Evolutionary conservation across 92 coral and sea anemone species (phyloP).

Genomic region (Palythoa grandiflora): DNA sequence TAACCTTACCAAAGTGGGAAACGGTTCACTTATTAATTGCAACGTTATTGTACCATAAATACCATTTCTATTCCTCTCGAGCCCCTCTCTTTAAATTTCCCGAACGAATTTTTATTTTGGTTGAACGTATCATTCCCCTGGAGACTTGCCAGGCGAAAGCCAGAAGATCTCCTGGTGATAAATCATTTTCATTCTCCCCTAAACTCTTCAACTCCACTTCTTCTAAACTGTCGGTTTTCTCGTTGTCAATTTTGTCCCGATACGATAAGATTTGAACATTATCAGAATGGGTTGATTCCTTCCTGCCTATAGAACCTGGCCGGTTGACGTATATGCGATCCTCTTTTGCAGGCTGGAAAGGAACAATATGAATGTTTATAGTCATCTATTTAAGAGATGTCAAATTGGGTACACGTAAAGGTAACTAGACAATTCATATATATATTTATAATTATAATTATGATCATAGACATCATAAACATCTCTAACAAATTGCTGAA

Average conservation of each 20-base stretch:
- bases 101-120: too few relatives aligned
- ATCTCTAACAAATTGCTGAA: too few relatives aligned
- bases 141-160: conserved; percentile 51
- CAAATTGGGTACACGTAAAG: too few relatives aligned
- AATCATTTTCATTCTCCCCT: neutral
- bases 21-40: too few relatives aligned
- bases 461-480: too few relatives aligned
- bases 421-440: too few relatives aligned
- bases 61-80: too few relatives aligned
- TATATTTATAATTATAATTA: too few relatives aligned
- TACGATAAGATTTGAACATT: conserved; percentile 15
- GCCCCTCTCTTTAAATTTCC: too few relatives aligned
- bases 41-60: too few relatives aligned
- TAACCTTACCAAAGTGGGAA: too few relatives aligned
- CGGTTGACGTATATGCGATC: conserved; percentile 37
- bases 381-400: neutral
- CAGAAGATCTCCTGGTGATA: conserved; percentile 45
- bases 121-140: conserved; percentile 35
- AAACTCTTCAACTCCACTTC: neutral
- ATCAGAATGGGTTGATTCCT: conserved; percentile 12
- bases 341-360: neutral
- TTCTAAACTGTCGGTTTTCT: neutral
- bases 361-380: neutral
- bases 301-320: conserved; percentile 21
- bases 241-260: conserved; percentile 21